Evolutionary conservation across 2,797 vertebrate species (phyloP), one percentile per base, ranked within the genome.

Genomic region (Pachyuromys duprasi): DNA sequence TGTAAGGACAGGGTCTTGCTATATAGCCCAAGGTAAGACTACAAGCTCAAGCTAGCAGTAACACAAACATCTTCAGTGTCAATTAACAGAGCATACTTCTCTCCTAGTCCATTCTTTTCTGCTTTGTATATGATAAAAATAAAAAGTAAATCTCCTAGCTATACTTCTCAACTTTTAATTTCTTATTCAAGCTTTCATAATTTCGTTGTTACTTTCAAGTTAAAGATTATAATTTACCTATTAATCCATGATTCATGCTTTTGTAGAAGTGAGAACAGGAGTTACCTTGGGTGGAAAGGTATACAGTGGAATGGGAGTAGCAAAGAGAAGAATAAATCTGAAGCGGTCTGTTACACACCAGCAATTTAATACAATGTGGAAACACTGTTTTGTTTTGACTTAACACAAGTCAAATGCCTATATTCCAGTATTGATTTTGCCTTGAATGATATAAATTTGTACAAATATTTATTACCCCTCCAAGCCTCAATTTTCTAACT

Each of bases 41-140:
- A 88, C 11, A 75, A 74, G 36, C 70, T 33, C 11, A 1, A 42
- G 26, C 36, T 28, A 75, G 28, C 69, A 87, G 39, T 31, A 31
- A 67, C 31, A 92, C 0, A 57, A 69, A 81, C 75, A 45, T 92
- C 49, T 78, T 91, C 82, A 69, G 79, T 82, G 22, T 90, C 60
- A 74, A 92, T 76, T 33, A 75, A 18, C 24, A 4, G 17, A 84
- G 91, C 5, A 55, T 65, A 89, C 22, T 39, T 94, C 20, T 45
- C 90, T 92, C 65, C 60, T 93, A 93, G 14, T 84, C 92, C 36
- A 94, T 80, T 87, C 62, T 83, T 89, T 91, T 93, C 83, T 26
- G 55, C 20, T 95, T 80, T 95, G 39, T n/a, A 95, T 15, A 62
- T 65, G 11, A 55, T 17, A 80, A 82, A n/a, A 88, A 93, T 28